A percentile compares a stretch with the other conserved stretches of the same genome.
These are phyloP conservation scores for Zapus hudsonius DNA, from an alignment of 2,113 vertebrate species.

Conservation along the genomic window DNA sequence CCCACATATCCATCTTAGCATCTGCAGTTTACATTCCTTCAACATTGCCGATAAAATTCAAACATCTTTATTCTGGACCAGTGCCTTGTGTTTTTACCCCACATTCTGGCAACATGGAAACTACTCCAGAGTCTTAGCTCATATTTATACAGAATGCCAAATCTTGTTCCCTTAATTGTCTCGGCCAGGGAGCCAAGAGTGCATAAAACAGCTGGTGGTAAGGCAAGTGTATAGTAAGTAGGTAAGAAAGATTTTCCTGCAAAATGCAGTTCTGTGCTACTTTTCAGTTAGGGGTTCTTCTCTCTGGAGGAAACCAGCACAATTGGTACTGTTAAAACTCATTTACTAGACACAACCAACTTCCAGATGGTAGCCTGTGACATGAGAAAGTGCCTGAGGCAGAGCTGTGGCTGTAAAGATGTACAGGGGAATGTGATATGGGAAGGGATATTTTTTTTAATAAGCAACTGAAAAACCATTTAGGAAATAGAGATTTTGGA, in stretches of 20 bases:
- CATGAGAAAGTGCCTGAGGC: slow-evolving; percentile 27
- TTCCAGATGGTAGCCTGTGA: slow-evolving; percentile 69
- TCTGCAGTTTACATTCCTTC: slow-evolving; percentile 71
- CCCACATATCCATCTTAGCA: slow-evolving; percentile 67
- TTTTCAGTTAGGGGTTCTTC: slow-evolving; percentile 47
- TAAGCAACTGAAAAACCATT: slow-evolving; percentile 26
- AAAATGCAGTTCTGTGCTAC: slow-evolving; percentile 4
- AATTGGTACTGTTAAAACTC: slow-evolving; percentile 57
- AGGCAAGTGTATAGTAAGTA: slow-evolving; percentile 50
- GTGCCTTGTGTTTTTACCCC: slow-evolving; percentile 53
- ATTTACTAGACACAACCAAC: slow-evolving; percentile 49
- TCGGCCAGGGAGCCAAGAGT: slow-evolving; percentile 80
- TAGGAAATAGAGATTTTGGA: slow-evolving; percentile 9
- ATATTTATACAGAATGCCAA: slow-evolving; percentile 81
- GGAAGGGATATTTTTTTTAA: slow-evolving; percentile 19
- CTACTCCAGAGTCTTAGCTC: slow-evolving; percentile 76
- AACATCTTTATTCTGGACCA: slow-evolving; percentile 62
- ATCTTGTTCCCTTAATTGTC: slow-evolving; percentile 82
- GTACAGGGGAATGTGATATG: not conserved
- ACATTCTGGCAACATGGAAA: slow-evolving; percentile 77
- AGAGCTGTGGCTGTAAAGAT: slow-evolving; percentile 42
- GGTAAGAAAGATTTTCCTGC: not conserved
- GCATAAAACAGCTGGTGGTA: slow-evolving; percentile 70
- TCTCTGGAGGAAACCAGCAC: slow-evolving; percentile 52
- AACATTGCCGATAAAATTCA: slow-evolving; percentile 67